Percentiles rank a stretch among this genome's conserved stretches.
These are phyloP conservation scores for Nephila pilipes DNA, from an alignment of 1,140 invertebrate genomes.

Conservation along the genomic window DNA sequence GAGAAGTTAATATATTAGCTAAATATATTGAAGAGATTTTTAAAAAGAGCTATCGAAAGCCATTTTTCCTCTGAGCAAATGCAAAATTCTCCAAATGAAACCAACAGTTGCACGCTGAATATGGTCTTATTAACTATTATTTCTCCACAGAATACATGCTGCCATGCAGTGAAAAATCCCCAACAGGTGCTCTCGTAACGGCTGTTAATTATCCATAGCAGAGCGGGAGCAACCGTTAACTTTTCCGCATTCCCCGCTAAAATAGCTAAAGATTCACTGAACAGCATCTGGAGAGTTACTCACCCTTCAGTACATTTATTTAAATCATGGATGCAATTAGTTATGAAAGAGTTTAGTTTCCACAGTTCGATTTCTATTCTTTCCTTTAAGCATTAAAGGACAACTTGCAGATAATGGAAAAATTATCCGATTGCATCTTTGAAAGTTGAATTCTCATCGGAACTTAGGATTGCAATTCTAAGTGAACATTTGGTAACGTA, in stretches of 20 bases:
- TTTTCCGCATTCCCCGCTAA: background rate
- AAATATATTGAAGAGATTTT: too few species aligned
- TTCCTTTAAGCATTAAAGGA: background rate
- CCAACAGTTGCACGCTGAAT: too few species aligned
- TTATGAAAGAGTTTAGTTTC: background rate
- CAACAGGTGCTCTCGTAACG: background rate
- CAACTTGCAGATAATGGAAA: background rate
- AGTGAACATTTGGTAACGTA: background rate
- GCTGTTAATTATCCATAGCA: conserved; percentile 8
- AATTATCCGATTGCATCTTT: background rate
- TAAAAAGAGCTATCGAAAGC: too few species aligned
- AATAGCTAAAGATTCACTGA: background rate
- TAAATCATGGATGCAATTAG: background rate
- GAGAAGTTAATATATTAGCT: too few species aligned
- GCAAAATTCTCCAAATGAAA: too few species aligned
- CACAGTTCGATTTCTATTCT: background rate
- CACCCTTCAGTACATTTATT: background rate
- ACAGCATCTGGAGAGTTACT: background rate
- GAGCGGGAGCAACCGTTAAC: background rate
- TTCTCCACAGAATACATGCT: background rate
- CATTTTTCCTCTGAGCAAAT: too few species aligned
- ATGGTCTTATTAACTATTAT: too few species aligned
- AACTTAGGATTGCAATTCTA: background rate
- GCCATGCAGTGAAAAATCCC: background rate
- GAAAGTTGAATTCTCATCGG: background rate